Evolutionary conservation across 2,797 vertebrate species (phyloP).

Genomic region (Urocyon cinereoargenteus): DNA sequence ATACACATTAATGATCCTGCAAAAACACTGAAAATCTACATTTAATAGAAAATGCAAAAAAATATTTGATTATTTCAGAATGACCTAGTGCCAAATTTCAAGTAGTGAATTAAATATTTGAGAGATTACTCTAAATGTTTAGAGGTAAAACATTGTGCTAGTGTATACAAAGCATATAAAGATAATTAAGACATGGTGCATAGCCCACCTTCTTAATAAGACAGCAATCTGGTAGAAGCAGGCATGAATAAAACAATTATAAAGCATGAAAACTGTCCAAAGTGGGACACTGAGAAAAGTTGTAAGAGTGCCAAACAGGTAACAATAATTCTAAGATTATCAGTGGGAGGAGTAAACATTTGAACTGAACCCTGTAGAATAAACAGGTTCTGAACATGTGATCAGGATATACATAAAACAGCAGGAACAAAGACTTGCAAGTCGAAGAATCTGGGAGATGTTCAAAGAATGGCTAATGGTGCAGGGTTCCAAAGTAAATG

Average conservation of each 20-base stretch:
- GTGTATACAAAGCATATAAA: conserved; percentile 5
- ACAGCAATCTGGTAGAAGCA: background rate
- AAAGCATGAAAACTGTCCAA: background rate
- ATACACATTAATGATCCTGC: background rate
- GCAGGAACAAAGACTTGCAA: conserved; percentile 19
- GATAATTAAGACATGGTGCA: conserved; percentile 38
- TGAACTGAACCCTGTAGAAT: conserved; percentile 4
- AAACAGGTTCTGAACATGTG: background rate
- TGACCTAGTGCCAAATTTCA: conserved; percentile 11
- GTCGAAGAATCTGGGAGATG: background rate
- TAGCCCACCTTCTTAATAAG: conserved; percentile 35
- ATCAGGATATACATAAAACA: conserved; percentile 40
- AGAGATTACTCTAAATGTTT: conserved; percentile 15
- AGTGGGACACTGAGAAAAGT: background rate
- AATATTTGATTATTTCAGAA: conserved; percentile 35
- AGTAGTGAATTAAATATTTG: conserved; percentile 48
- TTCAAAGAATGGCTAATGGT: conserved; percentile 45
- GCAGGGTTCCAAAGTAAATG: background rate
- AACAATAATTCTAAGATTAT: conserved; percentile 33
- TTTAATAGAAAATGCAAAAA: conserved; percentile 14
- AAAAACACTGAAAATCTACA: conserved; percentile 46
- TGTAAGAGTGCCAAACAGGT: background rate
- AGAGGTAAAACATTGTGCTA: background rate
- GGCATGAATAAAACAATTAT: conserved; percentile 49
- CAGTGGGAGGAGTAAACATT: background rate